Conservation (phyloP, 92 coral and sea anemone genomes). For the Parazoanthus darwini region DNA sequence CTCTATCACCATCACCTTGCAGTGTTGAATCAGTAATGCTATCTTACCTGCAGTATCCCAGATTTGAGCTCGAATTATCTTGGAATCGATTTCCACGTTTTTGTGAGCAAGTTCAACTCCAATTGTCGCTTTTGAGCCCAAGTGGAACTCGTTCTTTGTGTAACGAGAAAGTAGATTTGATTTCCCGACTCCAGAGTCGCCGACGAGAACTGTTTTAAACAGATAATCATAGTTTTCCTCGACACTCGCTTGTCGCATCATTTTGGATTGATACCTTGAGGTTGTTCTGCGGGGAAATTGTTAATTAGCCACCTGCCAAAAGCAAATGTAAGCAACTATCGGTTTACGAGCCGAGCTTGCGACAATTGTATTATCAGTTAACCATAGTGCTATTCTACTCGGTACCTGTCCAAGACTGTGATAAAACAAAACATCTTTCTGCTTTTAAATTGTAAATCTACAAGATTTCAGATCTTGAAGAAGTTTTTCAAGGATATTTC, state of each 20-base stretch:
- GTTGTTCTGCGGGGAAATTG: conserved; percentile 14
- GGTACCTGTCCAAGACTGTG: not conserved
- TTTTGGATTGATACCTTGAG: conserved; percentile 1
- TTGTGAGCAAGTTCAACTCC: conserved; percentile 99
- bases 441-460: not conserved
- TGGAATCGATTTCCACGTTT: conserved; percentile 82
- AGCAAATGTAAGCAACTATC: not conserved
- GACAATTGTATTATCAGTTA: not conserved
- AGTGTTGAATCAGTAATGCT: not conserved
- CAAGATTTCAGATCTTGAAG: not conserved
- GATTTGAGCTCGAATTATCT: conserved; percentile 90
- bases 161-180: conserved; percentile 93
- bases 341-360: not conserved
- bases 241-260: conserved; percentile 69
- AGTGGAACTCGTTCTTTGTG: conserved; percentile 96
- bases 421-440: not conserved
- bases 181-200: conserved; percentile 95
- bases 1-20: not conserved
- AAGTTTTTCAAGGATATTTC: not conserved
- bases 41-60: conserved; percentile 97
- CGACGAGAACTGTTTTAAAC: conserved; percentile 81
- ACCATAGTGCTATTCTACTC: not conserved
- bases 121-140: conserved; percentile 97
- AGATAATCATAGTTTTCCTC: conserved; percentile 83
- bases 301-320: conserved; percentile 31